Evolutionary conservation across 2,113 vertebrate species (phyloP), one percentile per base, ranked within the genome.

Genomic region (Dascyllus trimaculatus): DNA sequence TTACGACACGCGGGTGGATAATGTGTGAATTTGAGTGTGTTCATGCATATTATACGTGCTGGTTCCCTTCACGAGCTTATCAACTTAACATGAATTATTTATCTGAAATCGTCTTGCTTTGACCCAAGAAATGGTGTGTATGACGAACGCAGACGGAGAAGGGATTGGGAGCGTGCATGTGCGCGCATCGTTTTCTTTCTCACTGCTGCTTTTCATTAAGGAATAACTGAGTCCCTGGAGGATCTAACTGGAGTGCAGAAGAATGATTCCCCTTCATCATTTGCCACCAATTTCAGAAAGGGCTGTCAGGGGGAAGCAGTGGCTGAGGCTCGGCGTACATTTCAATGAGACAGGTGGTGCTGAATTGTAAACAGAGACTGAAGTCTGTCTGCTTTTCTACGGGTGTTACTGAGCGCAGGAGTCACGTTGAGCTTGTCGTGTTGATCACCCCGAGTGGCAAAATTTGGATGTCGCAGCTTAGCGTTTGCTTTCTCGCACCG

Each of bases 231-330:
- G 61, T 71, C 84, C 62, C 61, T 35, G 46, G 58, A 83, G 87
- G 64, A 82, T 63, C 4, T 70, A 32, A 78, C 32, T 61, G 61
- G 64, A 77, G 68, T 32, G 71, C 46, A 70, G 68, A 51, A 63
- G 66, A 88, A 79, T 73, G 49, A 88, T 65, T 85, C 49, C 24
- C 63, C 80, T 87, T 87, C 75, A 85, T 86, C 82, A 77, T 88
- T 88, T 74, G 52, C 61, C 63, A 80, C 56, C 65, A 71, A 61
- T 84, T 80, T 78, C 71, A 73, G 48, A 56, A 78, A 68, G 84
- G 61, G 43, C 49, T 14, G 72, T 59, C 17, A 49, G 59, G 51
- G n/a, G 66, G 73, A 85, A 60, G 57, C 71, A 21, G 70, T 11
- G 29, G 77, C 68, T 75, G 45, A 80, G 67, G 26, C 53, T 69